A percentile compares a stretch with the other conserved stretches of the same genome.
phyloP scores from a whole-genome alignment of 2,113 vertebrate genomes.

The Isurus oxyrinchus region DNA sequence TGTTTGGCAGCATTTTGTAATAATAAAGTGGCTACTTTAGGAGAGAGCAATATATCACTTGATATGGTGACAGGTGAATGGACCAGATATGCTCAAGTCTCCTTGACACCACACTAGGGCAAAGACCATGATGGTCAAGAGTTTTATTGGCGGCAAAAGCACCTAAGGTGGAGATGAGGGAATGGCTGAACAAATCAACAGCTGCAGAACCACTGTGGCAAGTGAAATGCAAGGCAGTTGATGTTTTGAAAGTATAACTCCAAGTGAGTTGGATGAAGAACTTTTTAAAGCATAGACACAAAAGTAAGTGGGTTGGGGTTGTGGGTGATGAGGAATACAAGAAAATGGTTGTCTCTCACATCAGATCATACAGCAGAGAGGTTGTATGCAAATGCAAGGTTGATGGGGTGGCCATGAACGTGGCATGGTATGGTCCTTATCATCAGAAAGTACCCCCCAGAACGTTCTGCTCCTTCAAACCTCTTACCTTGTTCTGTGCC shows the following conservation, averaged over 20 bases:
- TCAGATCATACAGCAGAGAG: background rate
- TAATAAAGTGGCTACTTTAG: too few relatives aligned
- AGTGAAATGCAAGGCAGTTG: background rate
- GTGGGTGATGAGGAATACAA: background rate
- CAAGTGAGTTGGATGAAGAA: background rate
- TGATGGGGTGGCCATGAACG: background rate
- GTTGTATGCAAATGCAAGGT: background rate
- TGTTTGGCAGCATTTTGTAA: too few relatives aligned
- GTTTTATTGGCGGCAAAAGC: background rate
- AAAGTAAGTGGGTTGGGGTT: background rate
- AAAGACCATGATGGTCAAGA: background rate
- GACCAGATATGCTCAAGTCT: background rate
- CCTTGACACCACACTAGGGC: background rate
- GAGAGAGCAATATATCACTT: background rate
- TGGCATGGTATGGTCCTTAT: background rate
- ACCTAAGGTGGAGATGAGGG: background rate
- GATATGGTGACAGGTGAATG: background rate
- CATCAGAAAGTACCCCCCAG: background rate
- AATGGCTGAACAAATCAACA: background rate
- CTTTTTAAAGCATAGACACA: background rate
- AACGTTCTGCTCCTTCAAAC: background rate
- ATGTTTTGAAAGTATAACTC: background rate
- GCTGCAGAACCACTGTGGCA: background rate
- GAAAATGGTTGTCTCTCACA: background rate
- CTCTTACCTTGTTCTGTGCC: background rate